A percentile compares a stretch with the other conserved stretches of the same genome.
Evolutionary conservation across 2,888 invertebrate species (phyloP).

Genomic region (Halictus ligatus): DNA sequence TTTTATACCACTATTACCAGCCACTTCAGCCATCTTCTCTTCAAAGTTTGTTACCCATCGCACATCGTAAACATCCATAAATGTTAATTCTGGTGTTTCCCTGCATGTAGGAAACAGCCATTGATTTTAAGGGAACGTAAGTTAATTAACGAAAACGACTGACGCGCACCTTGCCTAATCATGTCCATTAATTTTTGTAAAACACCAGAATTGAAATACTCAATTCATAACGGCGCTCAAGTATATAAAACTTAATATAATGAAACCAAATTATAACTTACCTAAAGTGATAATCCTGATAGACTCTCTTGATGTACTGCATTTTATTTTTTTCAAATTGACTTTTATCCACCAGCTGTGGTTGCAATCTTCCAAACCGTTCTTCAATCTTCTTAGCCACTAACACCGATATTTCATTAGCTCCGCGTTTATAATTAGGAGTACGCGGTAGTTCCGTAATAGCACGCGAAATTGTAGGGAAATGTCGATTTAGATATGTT

Average conservation of each 20-base stretch:
- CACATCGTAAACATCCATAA: slow-evolving; percentile 84
- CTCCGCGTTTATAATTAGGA: slow-evolving; percentile 85
- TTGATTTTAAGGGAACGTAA: slow-evolving; percentile 57
- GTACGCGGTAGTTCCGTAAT: slow-evolving; percentile 88
- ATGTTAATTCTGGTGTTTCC: slow-evolving; percentile 84
- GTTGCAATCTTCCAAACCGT: slow-evolving; percentile 89
- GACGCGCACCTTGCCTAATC: slow-evolving; percentile 33
- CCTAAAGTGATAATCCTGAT: slow-evolving; percentile 88
- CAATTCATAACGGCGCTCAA: slow-evolving; percentile 17
- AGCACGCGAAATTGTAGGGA: slow-evolving; percentile 86
- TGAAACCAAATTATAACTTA: slow-evolving; percentile 74
- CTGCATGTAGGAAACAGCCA: slow-evolving; percentile 82
- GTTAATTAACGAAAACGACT: slow-evolving; percentile 36
- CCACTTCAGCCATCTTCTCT: slow-evolving; percentile 81
- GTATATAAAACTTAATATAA: background rate
- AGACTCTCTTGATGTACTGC: slow-evolving; percentile 87
- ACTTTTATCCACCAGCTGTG: slow-evolving; percentile 88
- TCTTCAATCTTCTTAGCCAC: slow-evolving; percentile 90
- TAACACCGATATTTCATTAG: slow-evolving; percentile 83
- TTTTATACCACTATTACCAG: slow-evolving; percentile 68
- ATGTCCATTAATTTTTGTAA: slow-evolving; percentile 29
- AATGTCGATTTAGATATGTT: slow-evolving; percentile 89
- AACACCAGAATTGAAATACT: slow-evolving; percentile 21
- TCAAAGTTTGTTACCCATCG: slow-evolving; percentile 83
- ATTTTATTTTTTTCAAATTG: slow-evolving; percentile 89